Evolutionary conservation across 2,113 vertebrate genomes (phyloP).

Genomic region (Harpagus bidentatus): DNA sequence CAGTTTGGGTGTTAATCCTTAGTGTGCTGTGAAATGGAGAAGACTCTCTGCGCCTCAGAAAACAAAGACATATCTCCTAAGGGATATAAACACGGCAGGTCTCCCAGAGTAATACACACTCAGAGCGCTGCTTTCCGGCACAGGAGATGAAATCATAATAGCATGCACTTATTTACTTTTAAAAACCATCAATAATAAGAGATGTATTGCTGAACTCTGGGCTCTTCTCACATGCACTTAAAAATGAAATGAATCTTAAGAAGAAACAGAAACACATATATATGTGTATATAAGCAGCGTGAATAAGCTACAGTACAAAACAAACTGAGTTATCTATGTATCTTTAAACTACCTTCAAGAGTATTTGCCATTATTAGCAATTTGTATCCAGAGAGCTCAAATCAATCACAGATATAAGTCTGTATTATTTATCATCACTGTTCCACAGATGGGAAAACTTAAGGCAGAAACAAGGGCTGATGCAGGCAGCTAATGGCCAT

Average conservation of each 20-base stretch:
- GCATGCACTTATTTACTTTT: background rate
- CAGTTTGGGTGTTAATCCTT: background rate
- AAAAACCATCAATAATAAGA: background rate
- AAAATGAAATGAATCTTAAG: background rate
- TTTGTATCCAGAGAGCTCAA: background rate
- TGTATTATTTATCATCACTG: background rate
- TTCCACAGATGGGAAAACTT: background rate
- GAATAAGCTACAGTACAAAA: background rate
- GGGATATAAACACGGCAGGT: background rate
- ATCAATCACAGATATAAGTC: background rate
- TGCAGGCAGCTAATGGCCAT: background rate
- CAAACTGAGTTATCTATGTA: background rate
- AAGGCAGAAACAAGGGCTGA: background rate
- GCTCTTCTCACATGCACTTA: background rate
- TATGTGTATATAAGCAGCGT: background rate
- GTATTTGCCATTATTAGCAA: background rate
- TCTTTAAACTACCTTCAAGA: background rate
- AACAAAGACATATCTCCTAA: background rate
- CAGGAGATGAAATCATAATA: background rate
- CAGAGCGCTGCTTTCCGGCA: background rate
- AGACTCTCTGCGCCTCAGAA: background rate
- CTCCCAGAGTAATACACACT: background rate
- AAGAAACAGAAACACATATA: background rate
- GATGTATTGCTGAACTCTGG: background rate
- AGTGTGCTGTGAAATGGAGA: background rate